Evolutionary conservation across 2,888 invertebrate genomes (phyloP), one percentile per base, ranked within the genome.

Genomic region (Volucella inflata): DNA sequence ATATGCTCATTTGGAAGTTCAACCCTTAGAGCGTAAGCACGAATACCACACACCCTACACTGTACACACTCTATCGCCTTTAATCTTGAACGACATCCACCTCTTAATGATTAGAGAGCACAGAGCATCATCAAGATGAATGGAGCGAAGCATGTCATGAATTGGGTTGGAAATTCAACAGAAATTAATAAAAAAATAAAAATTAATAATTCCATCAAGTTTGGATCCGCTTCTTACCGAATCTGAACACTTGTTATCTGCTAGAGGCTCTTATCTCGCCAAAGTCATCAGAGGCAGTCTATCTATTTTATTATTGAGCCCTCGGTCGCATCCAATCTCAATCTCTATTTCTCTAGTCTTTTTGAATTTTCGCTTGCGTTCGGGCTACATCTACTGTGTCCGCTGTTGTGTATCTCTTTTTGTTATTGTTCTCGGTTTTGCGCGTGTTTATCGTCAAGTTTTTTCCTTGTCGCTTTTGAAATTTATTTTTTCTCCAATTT

Each of bases 21-120:
- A 65, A 57, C 59, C 75, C 65, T 50, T 67, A n/a, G 42, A 46
- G 10, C 40, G 17, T 55, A 36, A 50, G n/a, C 64, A 21, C 38
- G 38, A 30, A 8, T 36, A 36, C 16, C 38, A 30, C 42, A 57
- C 65, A 60, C 71, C 76, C 53, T 17, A 30, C 42, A 53, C n/a
- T n/a, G n/a, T 30, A 50, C 59, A 46, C 10, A 64, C 44, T 53
- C 42, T 46, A 44, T 70, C 12, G 59, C 36, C 50, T 64, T 42
- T 79, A 84, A 84, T 84, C 84, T 84, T 40, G 67, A 16, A 70
- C 76, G 84, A 79, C 84, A 71, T 79, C 79, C 84, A 84, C 84
- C 84, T 84, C 70, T 75, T 30, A 67, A 75, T 79, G 84, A 84
- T 84, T 79, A 79, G 71, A 67, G 75, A 79, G 21, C 12, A 42